Conservation (phyloP, 2,888 invertebrate genomes). For the Mythimna loreyi region DNA sequence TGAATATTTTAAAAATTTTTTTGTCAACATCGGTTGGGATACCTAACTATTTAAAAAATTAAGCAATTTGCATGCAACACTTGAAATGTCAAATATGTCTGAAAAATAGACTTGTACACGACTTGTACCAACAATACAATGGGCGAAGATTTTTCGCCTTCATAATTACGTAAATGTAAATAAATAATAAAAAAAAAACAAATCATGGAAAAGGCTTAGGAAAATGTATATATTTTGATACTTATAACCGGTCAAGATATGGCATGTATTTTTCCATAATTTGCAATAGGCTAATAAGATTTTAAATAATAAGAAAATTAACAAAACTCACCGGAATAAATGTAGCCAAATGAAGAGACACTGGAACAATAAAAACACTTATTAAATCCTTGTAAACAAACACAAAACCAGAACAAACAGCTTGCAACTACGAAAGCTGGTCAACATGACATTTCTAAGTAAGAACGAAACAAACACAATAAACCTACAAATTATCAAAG, state of each 20-base stretch:
- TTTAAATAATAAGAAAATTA: neutral
- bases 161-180: neutral
- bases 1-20: neutral
- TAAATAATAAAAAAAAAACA: no score
- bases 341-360: slow-evolving; percentile 3
- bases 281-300: neutral
- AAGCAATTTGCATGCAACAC: neutral
- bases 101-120: neutral
- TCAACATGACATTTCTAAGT: slow-evolving; percentile 10
- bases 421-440: slow-evolving; percentile 20
- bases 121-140: no score
- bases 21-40: neutral
- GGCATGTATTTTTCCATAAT: neutral
- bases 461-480: neutral
- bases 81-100: neutral
- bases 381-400: slow-evolving; percentile 60
- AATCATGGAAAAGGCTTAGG: neutral
- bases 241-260: neutral
- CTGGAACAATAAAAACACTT: slow-evolving; percentile 53
- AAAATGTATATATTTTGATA: slow-evolving; percentile 27
- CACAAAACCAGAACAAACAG: slow-evolving; percentile 45
- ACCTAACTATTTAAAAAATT: neutral
- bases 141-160: neutral
- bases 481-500: slow-evolving; percentile 4
- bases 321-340: slow-evolving; percentile 46